Conservation (phyloP, 2,113 vertebrate genomes). For the Centrocercus urophasianus region DNA sequence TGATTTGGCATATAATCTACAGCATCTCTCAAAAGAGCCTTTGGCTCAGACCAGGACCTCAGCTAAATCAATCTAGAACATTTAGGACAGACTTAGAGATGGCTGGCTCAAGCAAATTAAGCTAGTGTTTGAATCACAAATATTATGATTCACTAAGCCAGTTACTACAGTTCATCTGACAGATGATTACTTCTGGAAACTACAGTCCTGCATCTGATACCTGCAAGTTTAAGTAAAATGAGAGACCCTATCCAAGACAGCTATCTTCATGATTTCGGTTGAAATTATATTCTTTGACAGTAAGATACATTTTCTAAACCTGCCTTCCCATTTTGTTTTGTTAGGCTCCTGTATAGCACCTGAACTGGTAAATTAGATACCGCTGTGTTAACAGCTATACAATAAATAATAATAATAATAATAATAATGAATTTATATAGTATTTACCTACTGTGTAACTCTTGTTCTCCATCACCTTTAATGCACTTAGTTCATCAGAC, state of each 20-base stretch:
- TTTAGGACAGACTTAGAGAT: not conserved
- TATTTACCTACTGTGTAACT: not conserved
- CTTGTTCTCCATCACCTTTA: not conserved
- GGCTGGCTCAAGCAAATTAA: not conserved
- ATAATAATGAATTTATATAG: not conserved
- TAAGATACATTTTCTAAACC: not conserved
- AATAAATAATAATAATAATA: not conserved
- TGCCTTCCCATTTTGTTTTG: not conserved
- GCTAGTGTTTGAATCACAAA: not conserved
- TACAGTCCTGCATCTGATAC: not conserved
- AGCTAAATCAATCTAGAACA: not conserved
- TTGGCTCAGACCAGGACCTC: not conserved
- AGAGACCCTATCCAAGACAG: not conserved
- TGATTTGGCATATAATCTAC: not conserved
- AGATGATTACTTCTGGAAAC: constrained; percentile 7
- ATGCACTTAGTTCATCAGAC: not conserved
- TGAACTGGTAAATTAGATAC: not conserved
- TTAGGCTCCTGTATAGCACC: not conserved
- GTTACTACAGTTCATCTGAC: not conserved
- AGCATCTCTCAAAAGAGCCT: not conserved
- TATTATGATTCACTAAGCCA: not conserved
- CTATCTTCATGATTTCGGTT: not conserved
- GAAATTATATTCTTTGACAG: not conserved
- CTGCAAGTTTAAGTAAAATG: not conserved
- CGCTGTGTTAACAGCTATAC: not conserved